Percentiles rank a stretch among this genome's conserved stretches.
These are phyloP conservation scores for Alfaro cultratus DNA, from an alignment of 2,797 vertebrate species.

Conservation along the genomic window DNA sequence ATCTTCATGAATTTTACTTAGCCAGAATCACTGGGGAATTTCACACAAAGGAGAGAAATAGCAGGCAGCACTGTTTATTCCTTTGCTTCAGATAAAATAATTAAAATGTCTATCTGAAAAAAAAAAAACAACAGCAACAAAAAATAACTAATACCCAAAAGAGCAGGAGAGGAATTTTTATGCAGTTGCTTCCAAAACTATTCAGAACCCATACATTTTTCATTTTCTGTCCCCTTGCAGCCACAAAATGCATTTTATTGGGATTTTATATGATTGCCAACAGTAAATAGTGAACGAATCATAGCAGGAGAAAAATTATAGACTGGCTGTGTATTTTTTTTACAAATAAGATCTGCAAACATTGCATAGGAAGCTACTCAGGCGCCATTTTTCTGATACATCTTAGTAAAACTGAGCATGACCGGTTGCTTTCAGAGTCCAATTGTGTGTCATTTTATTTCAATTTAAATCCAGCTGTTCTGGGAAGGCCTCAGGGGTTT, in stretches of 20 bases:
- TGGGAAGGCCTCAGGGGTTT: not conserved
- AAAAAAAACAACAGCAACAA: rapidly evolving
- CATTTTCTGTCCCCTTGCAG: not conserved
- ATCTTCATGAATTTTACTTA: not conserved
- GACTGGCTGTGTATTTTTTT: not conserved
- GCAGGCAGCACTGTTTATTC: not conserved
- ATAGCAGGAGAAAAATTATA: not conserved
- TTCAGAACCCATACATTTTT: not conserved
- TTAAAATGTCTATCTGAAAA: not conserved
- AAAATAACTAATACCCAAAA: not conserved
- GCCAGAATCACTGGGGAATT: not conserved
- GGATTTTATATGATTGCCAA: not conserved
- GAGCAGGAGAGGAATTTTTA: not conserved
- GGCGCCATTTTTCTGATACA: not conserved
- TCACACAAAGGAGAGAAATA: not conserved
- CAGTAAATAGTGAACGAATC: not conserved
- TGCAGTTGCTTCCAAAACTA: not conserved
- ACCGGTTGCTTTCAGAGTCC: not conserved
- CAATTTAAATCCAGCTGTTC: constrained; percentile 1
- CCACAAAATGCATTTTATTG: not conserved
- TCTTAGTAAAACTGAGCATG: not conserved
- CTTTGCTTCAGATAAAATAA: not conserved
- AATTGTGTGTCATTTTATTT: not conserved
- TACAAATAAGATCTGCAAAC: not conserved
- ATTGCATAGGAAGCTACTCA: not conserved